These are phyloP conservation scores for Epizoanthus ramosus DNA, from an alignment of 92 coral and sea anemone species.

Conservation along the genomic window DNA sequence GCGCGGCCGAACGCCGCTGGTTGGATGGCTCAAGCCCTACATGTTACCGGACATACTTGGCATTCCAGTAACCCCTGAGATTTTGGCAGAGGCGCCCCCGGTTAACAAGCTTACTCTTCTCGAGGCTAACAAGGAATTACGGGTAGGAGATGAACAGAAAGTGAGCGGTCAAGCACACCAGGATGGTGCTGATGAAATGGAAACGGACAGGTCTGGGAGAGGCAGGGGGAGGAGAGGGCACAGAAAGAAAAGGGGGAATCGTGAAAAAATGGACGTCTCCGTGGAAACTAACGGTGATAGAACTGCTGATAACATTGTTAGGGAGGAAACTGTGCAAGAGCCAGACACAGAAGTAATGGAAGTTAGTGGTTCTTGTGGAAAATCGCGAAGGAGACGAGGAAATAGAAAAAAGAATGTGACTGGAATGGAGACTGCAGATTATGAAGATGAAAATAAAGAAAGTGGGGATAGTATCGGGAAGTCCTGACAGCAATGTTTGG, in stretches of 20 bases:
- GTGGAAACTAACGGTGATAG: not conserved
- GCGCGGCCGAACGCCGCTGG: slow-evolving; percentile 91
- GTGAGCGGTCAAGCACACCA: slow-evolving; percentile 32
- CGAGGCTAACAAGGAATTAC: slow-evolving; percentile 76
- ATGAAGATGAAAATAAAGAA: not conserved
- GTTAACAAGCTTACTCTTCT: slow-evolving; percentile 78
- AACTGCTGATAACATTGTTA: not conserved
- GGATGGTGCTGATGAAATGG: slow-evolving; percentile 46
- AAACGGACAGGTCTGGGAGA: slow-evolving; percentile 43
- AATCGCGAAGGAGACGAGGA: slow-evolving; percentile 11
- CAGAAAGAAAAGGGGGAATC: slow-evolving; percentile 13
- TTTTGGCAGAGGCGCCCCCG: slow-evolving; percentile 66
- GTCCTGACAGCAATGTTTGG: too few relatives aligned
- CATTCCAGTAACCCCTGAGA: slow-evolving; percentile 70
- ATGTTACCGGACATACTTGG: slow-evolving; percentile 86
- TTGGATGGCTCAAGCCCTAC: slow-evolving; percentile 92
- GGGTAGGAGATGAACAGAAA: slow-evolving; percentile 55
- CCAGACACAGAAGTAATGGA: slow-evolving; percentile 26
- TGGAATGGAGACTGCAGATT: slow-evolving; percentile 8
- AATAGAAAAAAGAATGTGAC: slow-evolving; percentile 16
- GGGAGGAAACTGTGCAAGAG: not conserved
- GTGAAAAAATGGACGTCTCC: slow-evolving; percentile 32
- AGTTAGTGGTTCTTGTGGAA: slow-evolving; percentile 1
- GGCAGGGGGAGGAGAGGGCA: slow-evolving; percentile 46
- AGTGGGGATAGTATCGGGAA: not conserved